Conservation (phyloP, 2,113 vertebrate species). For the Pongo pygmaeus region DNA sequence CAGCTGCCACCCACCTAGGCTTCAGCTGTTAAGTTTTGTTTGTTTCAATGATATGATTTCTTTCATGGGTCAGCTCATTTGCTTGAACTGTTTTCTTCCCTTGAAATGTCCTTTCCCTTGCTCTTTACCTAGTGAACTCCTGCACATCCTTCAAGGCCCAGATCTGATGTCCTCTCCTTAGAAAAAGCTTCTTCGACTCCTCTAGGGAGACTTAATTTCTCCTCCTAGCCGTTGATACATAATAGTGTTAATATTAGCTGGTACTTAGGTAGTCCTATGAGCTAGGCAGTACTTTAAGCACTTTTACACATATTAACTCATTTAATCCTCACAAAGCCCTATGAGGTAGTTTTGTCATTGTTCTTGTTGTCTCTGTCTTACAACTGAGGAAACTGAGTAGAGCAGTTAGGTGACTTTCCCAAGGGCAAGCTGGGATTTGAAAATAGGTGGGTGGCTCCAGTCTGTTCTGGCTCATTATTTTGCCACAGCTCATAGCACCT, state of each 20-base stretch:
- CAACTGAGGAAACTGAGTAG: neutral
- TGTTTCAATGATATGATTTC: neutral
- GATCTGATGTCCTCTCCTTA: neutral
- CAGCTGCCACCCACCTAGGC: neutral
- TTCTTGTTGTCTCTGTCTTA: neutral
- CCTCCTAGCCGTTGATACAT: neutral
- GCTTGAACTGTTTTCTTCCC: neutral
- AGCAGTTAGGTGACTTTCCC: neutral
- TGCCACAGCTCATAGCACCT: too few relatives aligned
- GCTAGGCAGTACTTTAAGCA: neutral
- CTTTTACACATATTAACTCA: neutral
- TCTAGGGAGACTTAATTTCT: neutral
- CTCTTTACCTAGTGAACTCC: neutral
- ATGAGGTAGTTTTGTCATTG: neutral
- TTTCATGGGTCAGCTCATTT: neutral
- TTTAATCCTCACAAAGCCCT: neutral
- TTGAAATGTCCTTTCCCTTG: neutral
- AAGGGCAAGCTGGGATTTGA: constrained; percentile 13
- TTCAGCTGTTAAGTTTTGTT: neutral
- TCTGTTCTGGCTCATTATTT: neutral
- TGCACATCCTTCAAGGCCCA: neutral
- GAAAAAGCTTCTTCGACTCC: neutral
- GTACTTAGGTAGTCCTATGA: neutral
- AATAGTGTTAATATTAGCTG: neutral
- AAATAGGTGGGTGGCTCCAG: neutral